Evolutionary conservation across 2,797 vertebrate genomes (phyloP), one percentile per base, ranked within the genome.

Genomic region (Garrulus glandarius): DNA sequence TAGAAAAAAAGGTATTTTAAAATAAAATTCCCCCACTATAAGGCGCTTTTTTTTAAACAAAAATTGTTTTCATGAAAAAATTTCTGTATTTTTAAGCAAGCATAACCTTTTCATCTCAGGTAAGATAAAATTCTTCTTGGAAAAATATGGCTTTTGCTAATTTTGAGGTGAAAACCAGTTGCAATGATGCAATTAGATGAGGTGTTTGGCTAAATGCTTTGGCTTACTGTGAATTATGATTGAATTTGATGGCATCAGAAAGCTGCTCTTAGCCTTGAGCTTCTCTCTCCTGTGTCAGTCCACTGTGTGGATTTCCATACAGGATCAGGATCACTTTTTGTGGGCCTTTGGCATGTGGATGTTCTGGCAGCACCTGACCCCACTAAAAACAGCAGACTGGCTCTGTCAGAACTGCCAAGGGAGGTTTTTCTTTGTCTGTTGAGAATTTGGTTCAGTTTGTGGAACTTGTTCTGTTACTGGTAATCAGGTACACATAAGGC

Each of bases 271-370:
- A 27, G 23, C 16, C 10, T 24, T 39, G 43, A 44, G 23, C 26
- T 75, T 44, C 9, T 18, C 11, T 14, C 27, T 77, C 32, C n/a
- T 1, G 0, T 14, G 26, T 18, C 61, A 71, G 19, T 5, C 6
- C 26, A 3, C 44, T 1, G 0, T 4, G 5, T 3, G 15, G 23
- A 30, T 34, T 21, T 63, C 37, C 2, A 0, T 3, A 5, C 6
- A 50, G 80, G 19, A 27, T 37, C 37, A 32, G 6, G 9, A 6
- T 15, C 36, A 21, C 10, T 15, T 78, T 63, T 9, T 23, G 36
- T 26, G 39, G 29, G 13, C 13, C 21, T 52, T 69, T 65, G 52
- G 21, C 32, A 29, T 4, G 3, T 30, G 56, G 32, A 37, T 80
- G 27, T 74, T 56, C 44, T 37, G 19, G 5, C 32, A 83, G 18